Conservation (phyloP, 2,888 invertebrate genomes). For the Thumatha senex region DNA sequence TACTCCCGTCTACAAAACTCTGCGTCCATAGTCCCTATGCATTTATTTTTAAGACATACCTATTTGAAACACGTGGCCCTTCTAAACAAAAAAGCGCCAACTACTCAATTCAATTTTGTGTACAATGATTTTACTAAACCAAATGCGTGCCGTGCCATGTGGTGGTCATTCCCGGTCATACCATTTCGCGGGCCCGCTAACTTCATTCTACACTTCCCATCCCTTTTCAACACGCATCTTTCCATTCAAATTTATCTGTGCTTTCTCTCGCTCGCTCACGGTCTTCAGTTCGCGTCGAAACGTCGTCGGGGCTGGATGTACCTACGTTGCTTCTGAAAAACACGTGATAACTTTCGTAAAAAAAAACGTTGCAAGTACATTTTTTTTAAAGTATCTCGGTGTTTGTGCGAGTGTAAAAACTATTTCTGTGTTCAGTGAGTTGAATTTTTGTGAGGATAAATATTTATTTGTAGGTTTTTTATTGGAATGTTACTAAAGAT, state of each 20-base stretch:
- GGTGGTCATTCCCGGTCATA: constrained; percentile 75
- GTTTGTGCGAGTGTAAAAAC: constrained; percentile 51
- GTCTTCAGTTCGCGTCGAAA: constrained; percentile 58
- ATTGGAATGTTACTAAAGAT: constrained; percentile 71
- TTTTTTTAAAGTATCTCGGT: constrained; percentile 59
- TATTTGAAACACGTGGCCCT: constrained; percentile 66
- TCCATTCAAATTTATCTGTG: constrained; percentile 50
- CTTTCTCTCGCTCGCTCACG: constrained; percentile 63
- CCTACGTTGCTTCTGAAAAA: constrained; percentile 26
- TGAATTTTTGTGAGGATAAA: constrained; percentile 44
- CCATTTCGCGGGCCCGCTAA: constrained; percentile 53
- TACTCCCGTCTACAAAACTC: constrained; percentile 27
- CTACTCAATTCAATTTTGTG: constrained; percentile 61
- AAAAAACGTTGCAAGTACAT: constrained; percentile 58
- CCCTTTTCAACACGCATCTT: constrained; percentile 47
- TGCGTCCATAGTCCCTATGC: constrained; percentile 22
- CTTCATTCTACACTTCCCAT: constrained; percentile 52
- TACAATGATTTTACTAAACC: constrained; percentile 69
- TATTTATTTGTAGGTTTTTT: constrained; percentile 50
- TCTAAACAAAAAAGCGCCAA: constrained; percentile 71
- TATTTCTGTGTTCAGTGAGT: constrained; percentile 43
- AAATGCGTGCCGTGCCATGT: constrained; percentile 76
- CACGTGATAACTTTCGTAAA: constrained; percentile 74
- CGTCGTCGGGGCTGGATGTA: constrained; percentile 39
- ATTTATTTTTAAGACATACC: constrained; percentile 53